Percentiles rank a stretch among this genome's conserved stretches.
Evolutionary conservation across 2,888 invertebrate species (phyloP).

Genomic region (Apamea crenata): DNA sequence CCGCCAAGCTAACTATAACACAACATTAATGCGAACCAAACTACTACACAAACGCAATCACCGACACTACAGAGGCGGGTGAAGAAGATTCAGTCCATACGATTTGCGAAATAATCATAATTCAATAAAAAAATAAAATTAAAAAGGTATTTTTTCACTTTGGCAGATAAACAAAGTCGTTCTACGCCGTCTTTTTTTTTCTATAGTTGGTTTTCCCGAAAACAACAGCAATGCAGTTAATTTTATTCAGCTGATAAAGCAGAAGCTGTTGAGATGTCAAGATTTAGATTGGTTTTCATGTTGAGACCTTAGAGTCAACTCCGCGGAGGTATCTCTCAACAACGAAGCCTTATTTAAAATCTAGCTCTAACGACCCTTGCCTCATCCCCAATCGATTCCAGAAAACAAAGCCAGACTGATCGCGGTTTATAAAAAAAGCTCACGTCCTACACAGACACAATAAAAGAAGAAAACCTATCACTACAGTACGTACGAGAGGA

Average conservation of each 20-base stretch:
- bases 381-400: background rate
- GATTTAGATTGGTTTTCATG: background rate
- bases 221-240: background rate
- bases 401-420: constrained; percentile 4
- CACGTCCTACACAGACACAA: constrained; percentile 15
- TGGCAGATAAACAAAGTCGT: background rate
- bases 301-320: background rate
- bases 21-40: constrained; percentile 32
- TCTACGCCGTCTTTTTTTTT: background rate
- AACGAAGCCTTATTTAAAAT: background rate
- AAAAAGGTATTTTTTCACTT: background rate
- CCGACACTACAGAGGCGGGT: background rate
- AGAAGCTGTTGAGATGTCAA: background rate
- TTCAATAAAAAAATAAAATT: no score
- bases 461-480: background rate
- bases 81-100: constrained; percentile 12
- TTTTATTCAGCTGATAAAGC: background rate
- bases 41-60: constrained; percentile 17
- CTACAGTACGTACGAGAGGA: background rate
- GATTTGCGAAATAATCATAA: background rate
- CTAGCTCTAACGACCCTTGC: background rate
- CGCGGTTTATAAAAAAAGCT: constrained; percentile 26
- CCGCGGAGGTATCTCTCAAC: background rate
- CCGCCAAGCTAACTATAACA: constrained; percentile 6
- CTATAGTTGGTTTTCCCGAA: background rate